Evolutionary conservation across 2,797 vertebrate species (phyloP).

Genomic region (Selene dorsalis): DNA sequence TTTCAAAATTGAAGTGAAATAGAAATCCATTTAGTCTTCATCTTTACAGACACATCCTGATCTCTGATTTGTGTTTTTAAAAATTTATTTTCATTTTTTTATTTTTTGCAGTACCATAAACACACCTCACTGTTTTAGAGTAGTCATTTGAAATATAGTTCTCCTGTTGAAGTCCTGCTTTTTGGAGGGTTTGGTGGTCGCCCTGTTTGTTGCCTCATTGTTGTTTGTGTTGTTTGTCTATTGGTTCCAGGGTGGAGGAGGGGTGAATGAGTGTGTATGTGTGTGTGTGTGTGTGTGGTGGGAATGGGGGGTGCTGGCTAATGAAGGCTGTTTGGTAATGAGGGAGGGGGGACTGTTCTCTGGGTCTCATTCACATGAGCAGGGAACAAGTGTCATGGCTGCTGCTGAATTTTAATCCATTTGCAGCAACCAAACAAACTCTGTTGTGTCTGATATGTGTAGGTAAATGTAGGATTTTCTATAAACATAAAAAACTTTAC

Average conservation of each 20-base stretch:
- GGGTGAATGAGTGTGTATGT: constrained; percentile 46
- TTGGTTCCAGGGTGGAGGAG: constrained; percentile 64
- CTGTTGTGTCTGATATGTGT: background rate
- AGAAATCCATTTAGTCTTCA: background rate
- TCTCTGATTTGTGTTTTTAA: background rate
- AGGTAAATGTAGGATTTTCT: background rate
- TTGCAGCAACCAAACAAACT: background rate
- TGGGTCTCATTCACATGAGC: constrained; percentile 75
- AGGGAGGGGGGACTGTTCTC: constrained; percentile 40
- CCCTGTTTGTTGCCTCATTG: constrained; percentile 53
- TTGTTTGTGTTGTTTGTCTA: constrained; percentile 74
- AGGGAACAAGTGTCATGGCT: constrained; percentile 72
- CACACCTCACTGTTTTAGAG: background rate
- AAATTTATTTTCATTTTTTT: no score
- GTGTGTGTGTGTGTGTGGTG: constrained; percentile 16
- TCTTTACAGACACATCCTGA: background rate
- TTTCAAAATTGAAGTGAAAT: constrained; percentile 1
- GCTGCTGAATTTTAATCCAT: constrained; percentile 42
- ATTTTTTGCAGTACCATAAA: background rate
- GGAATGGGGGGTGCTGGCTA: constrained; percentile 53
- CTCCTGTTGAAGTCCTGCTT: constrained; percentile 31
- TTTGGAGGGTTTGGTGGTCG: constrained; percentile 15
- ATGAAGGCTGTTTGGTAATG: constrained; percentile 75
- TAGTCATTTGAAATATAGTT: constrained; percentile 16
- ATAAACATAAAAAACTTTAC: background rate